Evolutionary conservation across 2,888 invertebrate genomes (phyloP).

Genomic region (Aelia acuminata): DNA sequence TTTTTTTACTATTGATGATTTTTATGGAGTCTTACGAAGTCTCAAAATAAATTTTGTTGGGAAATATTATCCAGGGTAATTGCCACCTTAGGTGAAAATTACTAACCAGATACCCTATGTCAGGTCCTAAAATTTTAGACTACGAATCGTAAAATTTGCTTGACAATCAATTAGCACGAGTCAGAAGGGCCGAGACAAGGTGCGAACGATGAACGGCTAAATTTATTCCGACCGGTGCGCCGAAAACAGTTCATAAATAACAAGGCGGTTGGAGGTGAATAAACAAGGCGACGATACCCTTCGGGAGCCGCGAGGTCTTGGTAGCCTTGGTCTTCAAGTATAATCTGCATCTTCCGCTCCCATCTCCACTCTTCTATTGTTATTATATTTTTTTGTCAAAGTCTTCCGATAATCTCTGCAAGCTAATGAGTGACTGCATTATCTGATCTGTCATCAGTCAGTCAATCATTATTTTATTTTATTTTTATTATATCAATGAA

Average conservation of each 20-base stretch:
- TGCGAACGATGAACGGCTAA: conserved; percentile 1
- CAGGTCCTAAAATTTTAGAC: neutral
- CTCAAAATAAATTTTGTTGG: too few species aligned
- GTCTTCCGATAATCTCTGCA: neutral
- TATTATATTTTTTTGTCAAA: neutral
- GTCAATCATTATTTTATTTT: neutral
- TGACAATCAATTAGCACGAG: neutral
- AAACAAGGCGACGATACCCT: neutral
- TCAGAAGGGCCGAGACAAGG: neutral
- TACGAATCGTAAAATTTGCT: neutral
- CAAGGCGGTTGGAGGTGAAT: neutral
- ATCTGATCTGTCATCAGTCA: neutral
- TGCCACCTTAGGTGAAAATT: neutral
- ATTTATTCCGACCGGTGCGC: neutral
- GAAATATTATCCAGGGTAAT: too few species aligned
- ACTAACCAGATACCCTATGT: neutral
- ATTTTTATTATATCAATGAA: neutral
- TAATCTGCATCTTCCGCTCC: conserved; percentile 2
- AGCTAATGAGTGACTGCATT: neutral
- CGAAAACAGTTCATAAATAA: conserved; percentile 7
- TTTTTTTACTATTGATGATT: too few species aligned
- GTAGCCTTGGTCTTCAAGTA: neutral
- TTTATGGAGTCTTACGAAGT: too few species aligned
- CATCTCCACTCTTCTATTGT: neutral
- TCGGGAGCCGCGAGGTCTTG: neutral